These are phyloP conservation scores for Heliothis subflexa DNA, from an alignment of 1,140 invertebrate species.

Conservation along the genomic window DNA sequence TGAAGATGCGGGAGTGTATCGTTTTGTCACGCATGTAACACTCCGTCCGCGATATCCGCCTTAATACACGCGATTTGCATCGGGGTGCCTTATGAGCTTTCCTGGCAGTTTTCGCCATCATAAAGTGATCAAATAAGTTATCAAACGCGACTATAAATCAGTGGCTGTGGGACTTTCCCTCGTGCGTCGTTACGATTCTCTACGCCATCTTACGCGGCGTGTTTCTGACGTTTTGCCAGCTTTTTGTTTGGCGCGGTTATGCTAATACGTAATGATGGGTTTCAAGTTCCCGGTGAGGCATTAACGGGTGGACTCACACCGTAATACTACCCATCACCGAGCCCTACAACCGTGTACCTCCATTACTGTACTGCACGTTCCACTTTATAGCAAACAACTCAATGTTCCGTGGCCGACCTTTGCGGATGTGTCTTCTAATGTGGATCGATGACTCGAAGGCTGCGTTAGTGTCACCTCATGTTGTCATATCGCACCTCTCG, in stretches of 20 bases:
- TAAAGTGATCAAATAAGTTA: slow-evolving; percentile 84
- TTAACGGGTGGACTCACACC: slow-evolving; percentile 43
- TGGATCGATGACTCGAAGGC: background rate
- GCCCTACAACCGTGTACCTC: slow-evolving; percentile 7
- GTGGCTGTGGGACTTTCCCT: slow-evolving; percentile 72
- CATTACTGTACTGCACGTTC: slow-evolving; percentile 34
- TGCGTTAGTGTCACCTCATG: background rate
- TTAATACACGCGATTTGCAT: slow-evolving; percentile 77
- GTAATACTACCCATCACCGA: slow-evolving; percentile 34
- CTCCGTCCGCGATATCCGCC: slow-evolving; percentile 66
- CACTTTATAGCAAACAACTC: slow-evolving; percentile 33
- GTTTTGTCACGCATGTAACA: slow-evolving; percentile 66
- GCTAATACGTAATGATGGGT: slow-evolving; percentile 75
- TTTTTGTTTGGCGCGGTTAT: slow-evolving; percentile 74
- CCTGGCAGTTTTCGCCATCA: slow-evolving; percentile 79
- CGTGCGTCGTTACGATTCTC: slow-evolving; percentile 76
- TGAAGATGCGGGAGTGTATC: slow-evolving; percentile 58
- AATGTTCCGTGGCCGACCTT: slow-evolving; percentile 13
- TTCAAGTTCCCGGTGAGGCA: slow-evolving; percentile 59
- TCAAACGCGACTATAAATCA: slow-evolving; percentile 78
- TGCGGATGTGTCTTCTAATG: background rate
- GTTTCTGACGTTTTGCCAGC: slow-evolving; percentile 74
- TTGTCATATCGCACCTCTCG: background rate
- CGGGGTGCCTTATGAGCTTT: slow-evolving; percentile 76
- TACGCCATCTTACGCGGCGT: slow-evolving; percentile 66